phyloP scores from a whole-genome alignment of 2,113 vertebrate genomes.

The Chelonoidis abingdonii region DNA sequence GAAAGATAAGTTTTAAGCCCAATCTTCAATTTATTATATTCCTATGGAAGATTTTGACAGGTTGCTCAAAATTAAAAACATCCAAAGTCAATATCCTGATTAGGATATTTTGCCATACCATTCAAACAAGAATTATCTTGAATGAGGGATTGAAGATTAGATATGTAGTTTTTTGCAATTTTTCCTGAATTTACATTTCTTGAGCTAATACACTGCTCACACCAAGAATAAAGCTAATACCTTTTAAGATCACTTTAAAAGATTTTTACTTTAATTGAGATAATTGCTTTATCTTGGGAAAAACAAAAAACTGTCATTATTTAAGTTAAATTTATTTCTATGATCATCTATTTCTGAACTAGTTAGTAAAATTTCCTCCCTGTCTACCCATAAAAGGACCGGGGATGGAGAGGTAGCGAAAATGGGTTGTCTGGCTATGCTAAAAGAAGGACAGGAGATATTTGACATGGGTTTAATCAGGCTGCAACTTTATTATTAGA shows the following conservation, averaged over 20 bases:
- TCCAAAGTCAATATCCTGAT: background rate
- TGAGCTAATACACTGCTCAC: background rate
- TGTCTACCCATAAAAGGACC: background rate
- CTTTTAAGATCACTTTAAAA: background rate
- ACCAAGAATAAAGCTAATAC: background rate
- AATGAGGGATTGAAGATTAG: background rate
- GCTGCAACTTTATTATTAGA: too few relatives aligned
- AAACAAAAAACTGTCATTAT: background rate
- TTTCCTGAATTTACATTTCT: conserved; percentile 25
- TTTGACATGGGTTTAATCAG: too few relatives aligned
- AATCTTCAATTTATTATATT: background rate
- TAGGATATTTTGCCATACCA: background rate
- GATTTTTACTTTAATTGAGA: background rate
- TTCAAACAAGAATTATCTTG: background rate
- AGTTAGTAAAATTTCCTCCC: background rate
- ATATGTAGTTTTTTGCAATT: background rate
- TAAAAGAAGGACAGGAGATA: too few relatives aligned
- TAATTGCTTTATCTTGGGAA: background rate
- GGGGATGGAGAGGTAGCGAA: background rate
- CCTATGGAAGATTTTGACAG: background rate
- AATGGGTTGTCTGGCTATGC: background rate
- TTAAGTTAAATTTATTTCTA: background rate
- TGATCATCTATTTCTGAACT: background rate
- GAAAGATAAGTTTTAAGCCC: background rate
- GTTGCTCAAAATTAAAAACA: background rate